Conservation (phyloP, 2,888 invertebrate species). For the Meteorus cinctellus region DNA sequence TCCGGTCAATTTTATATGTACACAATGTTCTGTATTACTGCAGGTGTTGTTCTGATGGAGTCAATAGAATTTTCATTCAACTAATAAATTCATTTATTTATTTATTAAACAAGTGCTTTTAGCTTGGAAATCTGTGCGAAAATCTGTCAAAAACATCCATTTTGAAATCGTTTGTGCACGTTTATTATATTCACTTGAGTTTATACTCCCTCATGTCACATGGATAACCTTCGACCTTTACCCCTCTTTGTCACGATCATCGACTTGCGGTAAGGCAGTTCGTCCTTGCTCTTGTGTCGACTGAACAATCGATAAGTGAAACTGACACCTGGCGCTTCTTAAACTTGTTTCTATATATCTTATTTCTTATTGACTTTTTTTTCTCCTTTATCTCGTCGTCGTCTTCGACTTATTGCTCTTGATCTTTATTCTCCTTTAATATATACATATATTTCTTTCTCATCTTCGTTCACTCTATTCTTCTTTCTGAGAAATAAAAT, state of each 20-base stretch:
- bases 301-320: slow-evolving; percentile 48
- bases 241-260: slow-evolving; percentile 50
- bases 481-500: neutral
- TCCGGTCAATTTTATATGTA: neutral
- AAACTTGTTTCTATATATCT: neutral
- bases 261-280: slow-evolving; percentile 57
- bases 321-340: slow-evolving; percentile 47
- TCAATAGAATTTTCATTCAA: too few species aligned
- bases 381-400: neutral
- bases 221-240: slow-evolving; percentile 48
- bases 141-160: neutral
- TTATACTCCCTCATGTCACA: slow-evolving; percentile 16
- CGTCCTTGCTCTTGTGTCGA: slow-evolving; percentile 53
- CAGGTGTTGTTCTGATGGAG: too few species aligned
- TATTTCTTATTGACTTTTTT: neutral
- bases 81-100: too few species aligned
- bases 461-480: neutral
- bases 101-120: too few species aligned
- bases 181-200: neutral
- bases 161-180: neutral
- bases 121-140: too few species aligned
- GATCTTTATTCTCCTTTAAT: neutral
- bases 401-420: neutral
- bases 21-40: neutral
- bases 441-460: neutral